Evolutionary conservation across 2,113 vertebrate genomes (phyloP).

Genomic region (Siphamia tubifer): DNA sequence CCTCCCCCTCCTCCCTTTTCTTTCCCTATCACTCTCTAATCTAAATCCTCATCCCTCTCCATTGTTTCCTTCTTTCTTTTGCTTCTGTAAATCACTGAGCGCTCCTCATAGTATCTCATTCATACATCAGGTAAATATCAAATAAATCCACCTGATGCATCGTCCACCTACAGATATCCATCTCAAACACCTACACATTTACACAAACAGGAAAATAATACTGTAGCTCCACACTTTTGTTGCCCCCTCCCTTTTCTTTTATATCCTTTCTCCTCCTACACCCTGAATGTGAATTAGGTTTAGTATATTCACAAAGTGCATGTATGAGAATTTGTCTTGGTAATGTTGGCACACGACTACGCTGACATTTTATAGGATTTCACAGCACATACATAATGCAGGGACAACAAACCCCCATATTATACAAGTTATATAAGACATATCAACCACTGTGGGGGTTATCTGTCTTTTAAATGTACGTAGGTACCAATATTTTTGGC

Average conservation of each 20-base stretch:
- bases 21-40: conserved; percentile 13
- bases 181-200: conserved; percentile 51
- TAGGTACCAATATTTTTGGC: conserved; percentile 41
- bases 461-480: conserved; percentile 27
- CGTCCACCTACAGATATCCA: conserved; percentile 51
- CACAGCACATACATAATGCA: conserved; percentile 44
- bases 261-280: conserved; percentile 52
- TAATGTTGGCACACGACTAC: conserved; percentile 24
- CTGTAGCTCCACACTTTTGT: conserved; percentile 45
- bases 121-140: conserved; percentile 25
- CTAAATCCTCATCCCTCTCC: background rate
- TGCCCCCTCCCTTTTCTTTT: conserved; percentile 33
- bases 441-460: background rate
- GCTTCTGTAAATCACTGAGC: too few relatives aligned
- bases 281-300: conserved; percentile 60
- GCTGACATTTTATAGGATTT: conserved; percentile 64
- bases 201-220: conserved; percentile 53
- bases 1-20: background rate
- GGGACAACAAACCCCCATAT: conserved; percentile 14
- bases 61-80: conserved; percentile 16
- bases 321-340: conserved; percentile 48
- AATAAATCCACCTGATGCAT: conserved; percentile 30
- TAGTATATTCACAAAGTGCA: conserved; percentile 55
- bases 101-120: conserved; percentile 42
- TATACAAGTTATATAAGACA: conserved; percentile 29